phyloP scores from a whole-genome alignment of 2,797 vertebrate species.

The Microchirus variegatus region DNA sequence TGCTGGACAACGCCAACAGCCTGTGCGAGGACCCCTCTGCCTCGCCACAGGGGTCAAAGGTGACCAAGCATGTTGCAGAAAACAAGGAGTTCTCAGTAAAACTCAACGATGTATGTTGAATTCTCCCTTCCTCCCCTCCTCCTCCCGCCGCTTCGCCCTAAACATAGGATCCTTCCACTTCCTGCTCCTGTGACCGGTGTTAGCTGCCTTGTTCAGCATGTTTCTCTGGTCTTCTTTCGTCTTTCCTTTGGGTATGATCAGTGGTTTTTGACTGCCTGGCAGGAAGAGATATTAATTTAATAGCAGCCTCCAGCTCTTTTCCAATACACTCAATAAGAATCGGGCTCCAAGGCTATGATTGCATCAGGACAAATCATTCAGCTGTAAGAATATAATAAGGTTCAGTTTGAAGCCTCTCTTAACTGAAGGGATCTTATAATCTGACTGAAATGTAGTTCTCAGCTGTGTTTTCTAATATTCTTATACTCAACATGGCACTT shows the following conservation, averaged over 20 bases:
- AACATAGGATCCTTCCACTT: constrained; percentile 68
- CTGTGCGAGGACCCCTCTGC: constrained; percentile 90
- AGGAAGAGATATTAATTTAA: constrained; percentile 70
- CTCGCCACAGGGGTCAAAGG: constrained; percentile 98
- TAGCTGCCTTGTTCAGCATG: constrained; percentile 78
- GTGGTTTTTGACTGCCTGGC: constrained; percentile 69
- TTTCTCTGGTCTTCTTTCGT: constrained; percentile 72
- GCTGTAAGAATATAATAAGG: constrained; percentile 71
- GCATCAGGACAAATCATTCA: constrained; percentile 68
- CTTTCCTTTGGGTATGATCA: constrained; percentile 72
- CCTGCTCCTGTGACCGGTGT: constrained; percentile 65
- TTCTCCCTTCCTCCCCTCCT: constrained; percentile 83
- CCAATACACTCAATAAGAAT: constrained; percentile 72
- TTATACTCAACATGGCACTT: constrained; percentile 35
- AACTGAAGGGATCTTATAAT: constrained; percentile 65
- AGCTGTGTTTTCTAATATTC: constrained; percentile 55
- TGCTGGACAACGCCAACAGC: constrained; percentile 89
- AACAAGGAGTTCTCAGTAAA: constrained; percentile 99
- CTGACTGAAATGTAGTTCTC: constrained; percentile 61
- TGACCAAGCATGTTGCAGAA: constrained; percentile 99
- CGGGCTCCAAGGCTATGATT: constrained; percentile 70
- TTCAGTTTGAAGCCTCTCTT: constrained; percentile 63
- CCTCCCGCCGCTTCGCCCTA: constrained; percentile 68
- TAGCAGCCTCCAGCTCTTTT: constrained; percentile 68
- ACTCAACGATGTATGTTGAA: constrained; percentile 99